Percentiles rank a stretch among this genome's conserved stretches.
These are phyloP conservation scores for Mesocricetus auratus DNA, from an alignment of 2,113 vertebrate species.

Conservation along the genomic window DNA sequence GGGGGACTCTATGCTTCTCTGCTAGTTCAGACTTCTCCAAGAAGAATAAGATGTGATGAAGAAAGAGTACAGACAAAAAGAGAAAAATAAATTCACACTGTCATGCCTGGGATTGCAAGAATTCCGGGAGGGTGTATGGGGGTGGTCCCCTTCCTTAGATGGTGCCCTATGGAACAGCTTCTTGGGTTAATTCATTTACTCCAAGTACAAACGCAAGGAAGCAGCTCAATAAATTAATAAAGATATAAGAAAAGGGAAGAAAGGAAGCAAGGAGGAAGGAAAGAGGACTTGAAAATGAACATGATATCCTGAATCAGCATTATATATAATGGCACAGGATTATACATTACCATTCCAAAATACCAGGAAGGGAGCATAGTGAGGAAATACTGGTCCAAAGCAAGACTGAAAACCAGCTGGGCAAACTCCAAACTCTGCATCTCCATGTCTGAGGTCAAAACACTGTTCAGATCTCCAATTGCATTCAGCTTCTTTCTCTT, in stretches of 20 bases:
- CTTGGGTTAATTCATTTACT: neutral
- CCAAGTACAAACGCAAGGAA: neutral
- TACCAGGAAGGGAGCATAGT: neutral
- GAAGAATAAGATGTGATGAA: neutral
- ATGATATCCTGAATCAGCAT: neutral
- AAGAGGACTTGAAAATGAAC: neutral
- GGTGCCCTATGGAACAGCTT: neutral
- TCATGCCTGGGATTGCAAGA: neutral
- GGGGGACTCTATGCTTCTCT: neutral
- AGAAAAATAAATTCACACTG: neutral
- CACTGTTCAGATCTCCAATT: neutral
- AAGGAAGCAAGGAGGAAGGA: no score
- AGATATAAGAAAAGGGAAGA: neutral
- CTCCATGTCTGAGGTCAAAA: neutral
- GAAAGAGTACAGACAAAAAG: neutral
- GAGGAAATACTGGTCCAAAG: neutral
- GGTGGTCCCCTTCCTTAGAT: neutral
- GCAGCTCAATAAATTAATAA: neutral
- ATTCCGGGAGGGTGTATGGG: neutral
- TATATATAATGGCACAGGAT: neutral
- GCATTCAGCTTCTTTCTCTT: neutral
- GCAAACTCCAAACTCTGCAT: neutral
- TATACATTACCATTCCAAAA: neutral
- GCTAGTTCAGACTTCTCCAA: neutral
- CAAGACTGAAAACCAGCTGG: neutral